Conservation (phyloP, 2,113 vertebrate genomes). For the Chionodraco myersi region DNA sequence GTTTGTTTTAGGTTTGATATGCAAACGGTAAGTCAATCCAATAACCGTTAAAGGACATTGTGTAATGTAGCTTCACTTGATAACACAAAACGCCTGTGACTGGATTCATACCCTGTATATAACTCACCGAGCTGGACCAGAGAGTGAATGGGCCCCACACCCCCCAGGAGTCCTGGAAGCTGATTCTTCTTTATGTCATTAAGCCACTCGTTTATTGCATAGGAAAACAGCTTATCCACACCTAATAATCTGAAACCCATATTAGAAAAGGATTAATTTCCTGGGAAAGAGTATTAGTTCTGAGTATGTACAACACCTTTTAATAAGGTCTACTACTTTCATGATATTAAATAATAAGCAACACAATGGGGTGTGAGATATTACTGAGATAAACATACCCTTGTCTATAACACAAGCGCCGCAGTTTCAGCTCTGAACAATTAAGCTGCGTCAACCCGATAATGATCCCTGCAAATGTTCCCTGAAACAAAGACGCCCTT, state of each 20-base stretch:
- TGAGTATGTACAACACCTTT: not conserved
- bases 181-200: slow-evolving; percentile 98
- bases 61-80: not conserved
- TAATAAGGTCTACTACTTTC: not conserved
- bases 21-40: too few relatives aligned
- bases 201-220: slow-evolving; percentile 96
- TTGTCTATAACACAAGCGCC: slow-evolving; percentile 94
- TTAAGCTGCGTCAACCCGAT: slow-evolving; percentile 97
- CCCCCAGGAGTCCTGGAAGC: slow-evolving; percentile 94
- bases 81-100: not conserved
- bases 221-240: slow-evolving; percentile 95
- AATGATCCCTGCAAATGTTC: slow-evolving; percentile 95
- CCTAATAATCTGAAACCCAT: slow-evolving; percentile 89
- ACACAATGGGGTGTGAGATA: not conserved
- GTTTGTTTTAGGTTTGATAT: too few relatives aligned
- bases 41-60: not conserved
- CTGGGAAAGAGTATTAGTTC: not conserved
- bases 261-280: slow-evolving; percentile 14
- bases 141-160: slow-evolving; percentile 97
- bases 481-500: slow-evolving; percentile 79
- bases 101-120: not conserved
- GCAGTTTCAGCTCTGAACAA: slow-evolving; percentile 95
- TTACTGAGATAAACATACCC: slow-evolving; percentile 82
- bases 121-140: slow-evolving; percentile 94
- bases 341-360: not conserved